Conservation (phyloP, 2,888 invertebrate genomes). For the Cephus pulcher region DNA sequence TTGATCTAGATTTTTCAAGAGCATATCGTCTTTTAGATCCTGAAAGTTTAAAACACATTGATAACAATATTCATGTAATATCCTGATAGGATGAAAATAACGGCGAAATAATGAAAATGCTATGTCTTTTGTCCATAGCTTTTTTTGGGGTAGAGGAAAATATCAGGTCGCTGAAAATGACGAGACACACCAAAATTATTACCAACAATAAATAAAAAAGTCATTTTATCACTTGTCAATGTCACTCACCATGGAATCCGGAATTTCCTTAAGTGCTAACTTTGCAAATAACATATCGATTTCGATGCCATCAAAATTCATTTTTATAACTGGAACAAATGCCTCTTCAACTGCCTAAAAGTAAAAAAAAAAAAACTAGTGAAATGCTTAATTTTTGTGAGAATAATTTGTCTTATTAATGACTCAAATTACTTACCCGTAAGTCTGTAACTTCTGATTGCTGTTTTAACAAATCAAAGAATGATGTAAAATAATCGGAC, state of each 20-base stretch:
- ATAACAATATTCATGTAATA: not conserved
- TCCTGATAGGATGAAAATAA: not conserved
- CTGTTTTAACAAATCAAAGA: constrained; percentile 89
- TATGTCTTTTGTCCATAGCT: not conserved
- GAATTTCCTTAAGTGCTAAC: constrained; percentile 94
- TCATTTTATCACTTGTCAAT: constrained; percentile 1
- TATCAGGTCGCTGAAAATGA: not conserved
- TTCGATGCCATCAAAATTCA: constrained; percentile 98
- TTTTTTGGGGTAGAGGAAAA: not conserved
- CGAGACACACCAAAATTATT: not conserved
- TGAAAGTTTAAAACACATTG: constrained; percentile 56
- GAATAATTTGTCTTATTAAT: not conserved
- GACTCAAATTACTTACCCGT: constrained; percentile 69
- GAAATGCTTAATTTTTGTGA: not conserved
- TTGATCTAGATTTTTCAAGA: constrained; percentile 94
- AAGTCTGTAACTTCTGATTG: constrained; percentile 88
- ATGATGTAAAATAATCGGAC: constrained; percentile 94
- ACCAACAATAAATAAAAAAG: not conserved
- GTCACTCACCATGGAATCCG: constrained; percentile 74
- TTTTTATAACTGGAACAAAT: constrained; percentile 98
- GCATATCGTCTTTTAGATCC: constrained; percentile 89
- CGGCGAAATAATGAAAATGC: not conserved
- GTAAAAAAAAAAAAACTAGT: constrained; percentile 21
- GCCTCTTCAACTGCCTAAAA: constrained; percentile 96
- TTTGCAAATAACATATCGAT: constrained; percentile 98